Evolutionary conservation across 2,888 invertebrate species (phyloP).

Genomic region (Pachliopta kotzebuea): DNA sequence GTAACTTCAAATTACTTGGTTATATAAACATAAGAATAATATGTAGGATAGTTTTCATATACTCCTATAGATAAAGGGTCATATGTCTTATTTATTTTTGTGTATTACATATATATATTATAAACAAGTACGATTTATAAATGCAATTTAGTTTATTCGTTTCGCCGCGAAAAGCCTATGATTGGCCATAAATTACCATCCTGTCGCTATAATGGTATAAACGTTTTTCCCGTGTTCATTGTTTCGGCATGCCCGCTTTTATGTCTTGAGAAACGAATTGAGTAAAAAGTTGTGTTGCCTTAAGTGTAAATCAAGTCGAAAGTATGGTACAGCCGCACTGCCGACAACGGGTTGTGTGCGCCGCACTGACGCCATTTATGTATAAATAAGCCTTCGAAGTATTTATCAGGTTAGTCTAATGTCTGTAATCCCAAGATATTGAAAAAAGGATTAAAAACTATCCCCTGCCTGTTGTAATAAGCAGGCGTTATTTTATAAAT

Average conservation of each 20-base stretch:
- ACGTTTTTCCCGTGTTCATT: constrained; percentile 36
- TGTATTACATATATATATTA: background rate
- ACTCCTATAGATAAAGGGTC: no score
- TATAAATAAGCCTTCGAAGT: background rate
- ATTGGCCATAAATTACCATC: constrained; percentile 34
- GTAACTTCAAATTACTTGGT: no score
- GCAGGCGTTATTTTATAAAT: no score
- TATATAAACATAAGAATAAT: no score
- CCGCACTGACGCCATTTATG: constrained; percentile 26
- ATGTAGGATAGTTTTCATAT: background rate
- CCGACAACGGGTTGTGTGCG: constrained; percentile 32
- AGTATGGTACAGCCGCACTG: constrained; percentile 29
- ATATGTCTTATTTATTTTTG: constrained; percentile 3
- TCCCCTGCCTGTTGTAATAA: no score
- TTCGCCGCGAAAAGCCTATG: constrained; percentile 29
- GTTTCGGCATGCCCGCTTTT: constrained; percentile 31
- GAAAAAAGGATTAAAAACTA: no score
- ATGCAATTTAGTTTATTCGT: constrained; percentile 21
- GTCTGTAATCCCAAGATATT: background rate
- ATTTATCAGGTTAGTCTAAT: background rate
- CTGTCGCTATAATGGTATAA: constrained; percentile 35
- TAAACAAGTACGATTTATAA: constrained; percentile 14
- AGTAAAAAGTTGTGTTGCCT: constrained; percentile 40
- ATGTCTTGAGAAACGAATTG: constrained; percentile 34
- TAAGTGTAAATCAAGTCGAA: constrained; percentile 37